Evolutionary conservation across 2,797 vertebrate species (phyloP).

Genomic region (Lepilemur ruficaudatus): DNA sequence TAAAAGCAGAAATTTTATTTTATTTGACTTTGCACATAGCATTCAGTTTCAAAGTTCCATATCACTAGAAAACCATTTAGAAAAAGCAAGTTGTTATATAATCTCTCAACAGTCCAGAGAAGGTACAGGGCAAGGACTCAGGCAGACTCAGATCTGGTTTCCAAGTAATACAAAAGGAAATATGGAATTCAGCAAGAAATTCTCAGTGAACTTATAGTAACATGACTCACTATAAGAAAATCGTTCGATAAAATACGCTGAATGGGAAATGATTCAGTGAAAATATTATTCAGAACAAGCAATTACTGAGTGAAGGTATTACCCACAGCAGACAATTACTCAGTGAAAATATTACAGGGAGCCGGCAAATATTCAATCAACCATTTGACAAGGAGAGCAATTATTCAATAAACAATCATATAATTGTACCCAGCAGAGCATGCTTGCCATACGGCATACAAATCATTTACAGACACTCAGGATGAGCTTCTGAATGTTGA

Average conservation of each 20-base stretch:
- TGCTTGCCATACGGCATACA: conserved; percentile 75
- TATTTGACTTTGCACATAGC: background rate
- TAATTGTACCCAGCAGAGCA: conserved; percentile 85
- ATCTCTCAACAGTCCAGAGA: background rate
- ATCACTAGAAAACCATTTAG: background rate
- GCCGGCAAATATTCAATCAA: conserved; percentile 84
- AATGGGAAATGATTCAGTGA: conserved; percentile 86
- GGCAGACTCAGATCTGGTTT: background rate
- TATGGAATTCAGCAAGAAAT: conserved; percentile 75
- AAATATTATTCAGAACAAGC: conserved; percentile 85
- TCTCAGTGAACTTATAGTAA: conserved; percentile 77
- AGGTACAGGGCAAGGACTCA: background rate
- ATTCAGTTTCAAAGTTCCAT: background rate
- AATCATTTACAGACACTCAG: conserved; percentile 81
- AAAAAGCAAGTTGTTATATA: conserved; percentile 9
- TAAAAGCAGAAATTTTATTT: background rate
- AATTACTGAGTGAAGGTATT: conserved; percentile 86
- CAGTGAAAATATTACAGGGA: conserved; percentile 83
- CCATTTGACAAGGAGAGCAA: conserved; percentile 85
- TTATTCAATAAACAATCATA: conserved; percentile 87
- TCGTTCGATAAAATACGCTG: conserved; percentile 77
- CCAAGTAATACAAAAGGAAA: conserved; percentile 69
- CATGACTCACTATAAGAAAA: conserved; percentile 83
- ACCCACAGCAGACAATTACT: conserved; percentile 84
- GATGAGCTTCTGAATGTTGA: conserved; percentile 55